Conservation (phyloP, 92 coral and sea anemone species). For the Pocillopora meandrina region DNA sequence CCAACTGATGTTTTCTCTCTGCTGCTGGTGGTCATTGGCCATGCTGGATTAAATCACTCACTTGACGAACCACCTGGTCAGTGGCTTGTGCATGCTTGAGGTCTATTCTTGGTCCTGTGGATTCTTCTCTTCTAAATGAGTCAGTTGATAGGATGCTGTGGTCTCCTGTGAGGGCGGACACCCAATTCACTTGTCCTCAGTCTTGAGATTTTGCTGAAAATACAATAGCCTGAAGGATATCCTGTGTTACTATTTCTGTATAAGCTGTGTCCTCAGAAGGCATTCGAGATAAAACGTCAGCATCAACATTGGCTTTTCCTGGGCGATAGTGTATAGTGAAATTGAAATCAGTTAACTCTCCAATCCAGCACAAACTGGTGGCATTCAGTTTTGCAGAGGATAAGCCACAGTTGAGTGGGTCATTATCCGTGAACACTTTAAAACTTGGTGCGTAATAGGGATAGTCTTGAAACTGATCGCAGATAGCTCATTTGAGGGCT, state of each 20-base stretch:
- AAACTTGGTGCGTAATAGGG: conserved; percentile 39
- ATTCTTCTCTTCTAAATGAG: conserved; percentile 27
- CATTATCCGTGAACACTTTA: conserved; percentile 51
- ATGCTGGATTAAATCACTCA: conserved; percentile 27
- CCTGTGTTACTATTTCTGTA: conserved; percentile 40
- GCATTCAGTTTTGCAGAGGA: conserved; percentile 54
- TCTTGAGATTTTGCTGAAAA: conserved; percentile 47
- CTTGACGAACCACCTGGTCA: conserved; percentile 22
- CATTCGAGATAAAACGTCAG: conserved; percentile 36
- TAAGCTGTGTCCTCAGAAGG: conserved; percentile 28
- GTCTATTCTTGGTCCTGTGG: conserved; percentile 25
- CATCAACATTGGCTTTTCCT: conserved; percentile 37
- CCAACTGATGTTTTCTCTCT: conserved; percentile 33
- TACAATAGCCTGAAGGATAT: conserved; percentile 22
- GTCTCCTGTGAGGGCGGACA: conserved; percentile 37
- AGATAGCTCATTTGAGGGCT: conserved; percentile 57
- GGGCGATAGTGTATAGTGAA: conserved; percentile 59
- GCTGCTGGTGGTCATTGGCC: conserved; percentile 22
- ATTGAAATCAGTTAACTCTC: conserved; percentile 55
- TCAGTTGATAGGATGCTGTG: conserved; percentile 19
- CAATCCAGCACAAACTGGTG: conserved; percentile 57
- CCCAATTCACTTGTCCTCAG: conserved; percentile 54
- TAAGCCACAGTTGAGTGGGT: conserved; percentile 51
- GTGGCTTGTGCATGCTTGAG: conserved; percentile 2
- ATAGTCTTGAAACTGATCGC: conserved; percentile 52